A percentile compares a stretch with the other conserved stretches of the same genome.
phyloP scores from a whole-genome alignment of 2,113 vertebrate genomes.

The Marcusenius ussheri region DNA sequence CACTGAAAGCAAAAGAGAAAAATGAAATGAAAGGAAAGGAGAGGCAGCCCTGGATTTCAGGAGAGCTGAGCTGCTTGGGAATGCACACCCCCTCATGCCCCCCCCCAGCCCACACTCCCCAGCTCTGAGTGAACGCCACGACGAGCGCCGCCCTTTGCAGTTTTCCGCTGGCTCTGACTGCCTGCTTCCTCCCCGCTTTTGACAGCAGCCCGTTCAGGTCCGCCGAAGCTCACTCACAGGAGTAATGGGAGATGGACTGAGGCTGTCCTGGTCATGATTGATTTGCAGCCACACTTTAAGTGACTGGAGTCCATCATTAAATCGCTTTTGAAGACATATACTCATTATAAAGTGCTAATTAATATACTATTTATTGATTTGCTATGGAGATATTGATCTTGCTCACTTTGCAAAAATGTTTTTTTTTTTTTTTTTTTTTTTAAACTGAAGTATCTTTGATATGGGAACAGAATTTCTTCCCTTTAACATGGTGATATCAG shows the following conservation, averaged over 20 bases:
- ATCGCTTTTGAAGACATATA: neutral
- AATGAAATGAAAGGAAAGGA: neutral
- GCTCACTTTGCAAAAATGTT: neutral
- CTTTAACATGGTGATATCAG: neutral
- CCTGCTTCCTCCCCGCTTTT: constrained; percentile 14
- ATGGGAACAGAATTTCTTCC: neutral
- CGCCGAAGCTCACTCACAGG: neutral
- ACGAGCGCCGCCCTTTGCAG: constrained; percentile 22
- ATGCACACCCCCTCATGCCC: constrained; percentile 33
- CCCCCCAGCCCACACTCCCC: neutral
- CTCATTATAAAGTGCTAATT: neutral
- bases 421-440: neutral
- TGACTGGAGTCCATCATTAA: neutral
- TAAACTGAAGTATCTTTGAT: neutral
- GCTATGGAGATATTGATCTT: neutral
- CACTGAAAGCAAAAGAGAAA: neutral
- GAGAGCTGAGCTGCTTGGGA: constrained; percentile 39
- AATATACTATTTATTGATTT: neutral
- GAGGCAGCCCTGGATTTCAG: neutral
- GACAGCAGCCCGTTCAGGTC: neutral
- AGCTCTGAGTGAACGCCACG: neutral
- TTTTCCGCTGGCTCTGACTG: constrained; percentile 23
- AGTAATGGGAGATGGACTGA: neutral
- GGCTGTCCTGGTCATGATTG: neutral
- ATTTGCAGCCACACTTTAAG: neutral